phyloP scores from a whole-genome alignment of 2,797 vertebrate genomes.

The Neostethus bicornis region DNA sequence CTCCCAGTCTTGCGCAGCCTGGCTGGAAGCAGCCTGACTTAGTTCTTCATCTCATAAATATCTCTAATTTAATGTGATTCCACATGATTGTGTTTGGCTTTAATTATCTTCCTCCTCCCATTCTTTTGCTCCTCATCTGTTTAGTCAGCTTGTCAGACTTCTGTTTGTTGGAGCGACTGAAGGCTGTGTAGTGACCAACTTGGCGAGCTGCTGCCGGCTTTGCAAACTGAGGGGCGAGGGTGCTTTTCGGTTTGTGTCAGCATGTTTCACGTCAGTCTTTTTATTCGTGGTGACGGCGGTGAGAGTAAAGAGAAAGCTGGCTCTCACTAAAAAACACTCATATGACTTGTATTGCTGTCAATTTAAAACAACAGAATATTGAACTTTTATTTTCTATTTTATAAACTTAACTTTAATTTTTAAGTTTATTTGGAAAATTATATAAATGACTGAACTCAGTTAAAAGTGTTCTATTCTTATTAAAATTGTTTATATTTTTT shows the following conservation, averaged over 20 bases:
- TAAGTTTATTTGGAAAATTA: no score
- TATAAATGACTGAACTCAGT: no score
- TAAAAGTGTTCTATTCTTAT: no score
- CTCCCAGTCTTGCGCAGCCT: slow-evolving; percentile 2
- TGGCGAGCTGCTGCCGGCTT: slow-evolving; percentile 48
- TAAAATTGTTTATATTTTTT: no score
- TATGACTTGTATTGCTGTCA: not conserved
- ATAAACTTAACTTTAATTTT: no score
- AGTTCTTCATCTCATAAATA: slow-evolving; percentile 38
- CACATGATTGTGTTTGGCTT: slow-evolving; percentile 51
- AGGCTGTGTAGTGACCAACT: slow-evolving; percentile 62
- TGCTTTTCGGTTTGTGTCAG: slow-evolving; percentile 38
- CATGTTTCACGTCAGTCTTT: slow-evolving; percentile 10
- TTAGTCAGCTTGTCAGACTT: slow-evolving; percentile 49
- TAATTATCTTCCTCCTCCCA: slow-evolving; percentile 17
- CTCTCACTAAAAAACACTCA: not conserved
- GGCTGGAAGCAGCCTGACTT: slow-evolving; percentile 31
- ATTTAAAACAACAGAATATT: no score
- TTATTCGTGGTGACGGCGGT: slow-evolving; percentile 1
- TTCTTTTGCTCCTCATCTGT: slow-evolving; percentile 34
- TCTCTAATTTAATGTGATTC: slow-evolving; percentile 57
- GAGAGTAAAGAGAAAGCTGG: not conserved
- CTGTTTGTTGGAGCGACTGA: slow-evolving; percentile 46
- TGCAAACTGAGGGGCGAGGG: slow-evolving; percentile 30
- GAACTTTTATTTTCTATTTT: no score